Percentiles rank a stretch among this genome's conserved stretches.
phyloP scores from a whole-genome alignment of 1,140 invertebrate genomes.

The Drosophila oshimai region DNA sequence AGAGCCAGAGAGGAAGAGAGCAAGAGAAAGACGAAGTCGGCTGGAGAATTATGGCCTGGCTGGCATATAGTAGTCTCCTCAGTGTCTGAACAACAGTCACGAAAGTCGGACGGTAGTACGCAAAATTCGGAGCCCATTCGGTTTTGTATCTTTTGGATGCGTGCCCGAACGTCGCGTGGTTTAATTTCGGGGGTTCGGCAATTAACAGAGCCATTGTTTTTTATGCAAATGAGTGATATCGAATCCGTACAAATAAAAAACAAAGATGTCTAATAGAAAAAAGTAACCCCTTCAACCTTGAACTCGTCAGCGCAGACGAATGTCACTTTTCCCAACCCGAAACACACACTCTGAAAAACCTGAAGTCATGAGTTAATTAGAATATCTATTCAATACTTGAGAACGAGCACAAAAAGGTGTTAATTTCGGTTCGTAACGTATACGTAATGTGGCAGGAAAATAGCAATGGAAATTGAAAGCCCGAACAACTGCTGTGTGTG shows the following conservation, averaged over 20 bases:
- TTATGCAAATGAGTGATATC: conserved; percentile 43
- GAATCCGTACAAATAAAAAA: conserved; percentile 17
- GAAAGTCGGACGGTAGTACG: conserved; percentile 45
- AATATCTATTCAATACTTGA: conserved; percentile 5
- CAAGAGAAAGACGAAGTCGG: conserved; percentile 25
- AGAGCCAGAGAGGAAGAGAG: conserved; percentile 4
- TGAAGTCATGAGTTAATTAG: conserved; percentile 7
- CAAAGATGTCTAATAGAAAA: conserved; percentile 31
- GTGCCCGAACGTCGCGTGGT: conserved; percentile 23
- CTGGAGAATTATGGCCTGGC: conserved; percentile 35
- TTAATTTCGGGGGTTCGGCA: conserved; percentile 8
- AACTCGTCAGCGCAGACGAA: conserved; percentile 13
- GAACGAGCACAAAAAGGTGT: conserved; percentile 36
- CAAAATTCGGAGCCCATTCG: background rate
- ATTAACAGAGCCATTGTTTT: conserved; percentile 30
- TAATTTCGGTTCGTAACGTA: conserved; percentile 51
- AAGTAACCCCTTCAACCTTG: conserved; percentile 22
- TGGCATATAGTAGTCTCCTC: conserved; percentile 44
- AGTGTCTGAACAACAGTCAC: conserved; percentile 64
- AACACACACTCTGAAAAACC: conserved; percentile 1
- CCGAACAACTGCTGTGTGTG: background rate
- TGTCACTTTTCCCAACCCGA: conserved; percentile 39
- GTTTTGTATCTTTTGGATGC: conserved; percentile 24
- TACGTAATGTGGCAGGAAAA: conserved; percentile 49
- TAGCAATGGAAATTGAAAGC: conserved; percentile 37